Evolutionary conservation across 53 echinoderm and acorn worm species (phyloP).

Genomic region (Luidia sarsii): DNA sequence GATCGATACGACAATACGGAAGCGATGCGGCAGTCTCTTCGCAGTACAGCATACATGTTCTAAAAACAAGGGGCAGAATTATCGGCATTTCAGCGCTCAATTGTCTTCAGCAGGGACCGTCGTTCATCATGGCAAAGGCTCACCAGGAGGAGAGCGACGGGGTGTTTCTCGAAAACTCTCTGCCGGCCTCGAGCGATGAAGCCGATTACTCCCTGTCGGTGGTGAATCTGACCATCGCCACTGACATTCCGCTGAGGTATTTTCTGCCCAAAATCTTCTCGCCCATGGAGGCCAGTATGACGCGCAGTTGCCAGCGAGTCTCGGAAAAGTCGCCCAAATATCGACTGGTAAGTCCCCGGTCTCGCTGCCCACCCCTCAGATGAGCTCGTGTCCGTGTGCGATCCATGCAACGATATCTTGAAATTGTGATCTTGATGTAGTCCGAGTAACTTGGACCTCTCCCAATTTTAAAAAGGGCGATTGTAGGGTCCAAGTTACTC

Average conservation of each 20-base stretch:
- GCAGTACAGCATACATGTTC: too few relatives aligned
- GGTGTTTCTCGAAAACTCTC: slow-evolving; percentile 62
- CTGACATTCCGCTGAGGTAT: slow-evolving; percentile 78
- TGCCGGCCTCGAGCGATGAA: slow-evolving; percentile 59
- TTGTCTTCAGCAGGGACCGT: background rate
- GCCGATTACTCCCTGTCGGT: slow-evolving; percentile 71
- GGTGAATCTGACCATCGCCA: slow-evolving; percentile 67
- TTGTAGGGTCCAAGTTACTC: too few relatives aligned
- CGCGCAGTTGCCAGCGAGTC: slow-evolving; percentile 62
- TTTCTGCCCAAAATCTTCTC: slow-evolving; percentile 81
- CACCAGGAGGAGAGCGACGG: slow-evolving; percentile 72
- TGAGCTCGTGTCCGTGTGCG: too few relatives aligned
- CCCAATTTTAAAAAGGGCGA: too few relatives aligned
- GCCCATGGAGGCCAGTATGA: slow-evolving; percentile 75
- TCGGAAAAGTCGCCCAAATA: slow-evolving; percentile 70
- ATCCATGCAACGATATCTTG: too few relatives aligned
- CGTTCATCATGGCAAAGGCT: slow-evolving; percentile 29
- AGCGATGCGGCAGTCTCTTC: too few relatives aligned
- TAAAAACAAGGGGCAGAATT: too few relatives aligned
- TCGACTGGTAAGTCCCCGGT: slow-evolving; percentile 83
- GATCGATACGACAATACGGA: too few relatives aligned
- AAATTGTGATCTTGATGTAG: too few relatives aligned
- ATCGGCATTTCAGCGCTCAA: too few relatives aligned
- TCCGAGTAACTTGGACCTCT: too few relatives aligned
- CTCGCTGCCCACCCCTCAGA: too few relatives aligned